Base-by-base conservation (phyloP, 2,113 vertebrate genomes). In the Baryphthengus martii region DNA sequence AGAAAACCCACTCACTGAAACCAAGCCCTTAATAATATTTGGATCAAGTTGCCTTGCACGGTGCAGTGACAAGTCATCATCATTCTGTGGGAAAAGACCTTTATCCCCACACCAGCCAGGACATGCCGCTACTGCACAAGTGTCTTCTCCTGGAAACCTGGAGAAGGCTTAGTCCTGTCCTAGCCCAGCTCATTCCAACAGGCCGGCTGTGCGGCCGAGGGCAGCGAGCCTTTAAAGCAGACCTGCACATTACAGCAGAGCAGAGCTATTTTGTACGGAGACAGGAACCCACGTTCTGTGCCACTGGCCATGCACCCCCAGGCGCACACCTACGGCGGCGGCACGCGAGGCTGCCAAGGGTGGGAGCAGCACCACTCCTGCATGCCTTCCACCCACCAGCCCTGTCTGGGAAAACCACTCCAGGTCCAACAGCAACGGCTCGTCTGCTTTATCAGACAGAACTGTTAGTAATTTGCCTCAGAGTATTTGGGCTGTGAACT, bases 281-380 rank as follows among this genome's bases (percentile, higher is more conserved):
- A 74, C 37, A 52, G 0, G 0, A 61, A 49, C 35, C 59, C 37
- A 5, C 3, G 20, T 45, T 68, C 33, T 19, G 61, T 29, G 50
- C 29, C 58, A 44, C 53, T 5, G 39, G 59, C 9, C 7, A 47
- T 7, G 17, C 15, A 29, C 5, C 1, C 29, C 31, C 11, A 29
- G 75, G 7, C 2, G 3, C 42, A 29, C 55, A 49, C 21, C 8
- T 7, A 24, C 16, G 8, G 3, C 18, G 11, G 17, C 39, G 31
- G 45, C 50, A 47, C 0, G 0, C 5, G 4, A 28, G 47, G 39
- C 17, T 3, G 85, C 42, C 25, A 24, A 59, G 44, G 0, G n/a
- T 40, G 26, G 65, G 35, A 53, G 42, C 4, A 5, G n/a, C 63
- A 31, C 13, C 50, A 7, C 24, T 42, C 45, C 73, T 21, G 47